phyloP scores from a whole-genome alignment of 2,113 vertebrate genomes.

The Amphiprion percula region DNA sequence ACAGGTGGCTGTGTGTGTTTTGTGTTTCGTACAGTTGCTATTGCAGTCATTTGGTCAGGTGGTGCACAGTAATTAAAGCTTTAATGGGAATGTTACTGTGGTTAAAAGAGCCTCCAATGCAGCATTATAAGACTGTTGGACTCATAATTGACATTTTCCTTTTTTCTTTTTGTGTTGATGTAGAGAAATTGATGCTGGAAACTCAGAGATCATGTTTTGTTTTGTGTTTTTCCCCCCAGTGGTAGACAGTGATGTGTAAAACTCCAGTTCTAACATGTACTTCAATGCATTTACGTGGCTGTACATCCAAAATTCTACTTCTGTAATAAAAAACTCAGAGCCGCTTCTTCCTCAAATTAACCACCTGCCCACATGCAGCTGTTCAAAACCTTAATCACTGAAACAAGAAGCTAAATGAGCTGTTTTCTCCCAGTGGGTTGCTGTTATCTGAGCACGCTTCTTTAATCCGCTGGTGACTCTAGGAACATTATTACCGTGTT shows the following conservation, averaged over 20 bases:
- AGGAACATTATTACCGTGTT: no score
- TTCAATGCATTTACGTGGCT: no score
- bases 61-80: not conserved
- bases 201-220: not conserved
- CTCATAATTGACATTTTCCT: no score
- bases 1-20: not conserved
- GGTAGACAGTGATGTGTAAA: no score
- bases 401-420: constrained; percentile 6
- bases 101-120: not conserved
- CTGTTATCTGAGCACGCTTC: not conserved
- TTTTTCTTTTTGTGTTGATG: not conserved
- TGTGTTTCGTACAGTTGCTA: not conserved
- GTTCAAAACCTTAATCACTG: not conserved
- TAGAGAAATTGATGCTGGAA: not conserved
- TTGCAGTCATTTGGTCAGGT: not conserved
- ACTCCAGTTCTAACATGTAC: no score
- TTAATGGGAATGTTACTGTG: not conserved
- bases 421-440: not conserved
- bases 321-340: not conserved
- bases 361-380: not conserved
- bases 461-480: not conserved
- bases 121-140: not conserved
- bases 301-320: no score
- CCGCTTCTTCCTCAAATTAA: not conserved
- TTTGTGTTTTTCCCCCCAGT: no score